These are phyloP conservation scores for Acanthornis magna DNA, from an alignment of 2,797 vertebrate genomes.

Conservation along the genomic window DNA sequence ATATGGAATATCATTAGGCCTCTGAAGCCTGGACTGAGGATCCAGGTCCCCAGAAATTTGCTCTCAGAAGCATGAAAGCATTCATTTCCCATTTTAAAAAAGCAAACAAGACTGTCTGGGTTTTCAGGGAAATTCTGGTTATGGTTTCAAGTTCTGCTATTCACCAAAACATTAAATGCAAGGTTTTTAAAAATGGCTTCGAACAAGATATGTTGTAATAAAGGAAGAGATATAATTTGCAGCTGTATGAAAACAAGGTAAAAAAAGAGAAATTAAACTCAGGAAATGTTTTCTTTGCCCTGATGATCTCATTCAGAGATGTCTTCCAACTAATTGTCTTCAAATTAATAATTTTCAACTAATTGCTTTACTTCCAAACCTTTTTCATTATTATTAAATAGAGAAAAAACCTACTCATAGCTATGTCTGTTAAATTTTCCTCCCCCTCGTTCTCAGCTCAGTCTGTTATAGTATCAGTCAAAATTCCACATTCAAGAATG, in stretches of 20 bases:
- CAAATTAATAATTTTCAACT: neutral
- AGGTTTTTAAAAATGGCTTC: neutral
- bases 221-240: neutral
- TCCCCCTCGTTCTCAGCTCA: neutral
- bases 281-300: neutral
- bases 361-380: neutral
- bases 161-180: neutral
- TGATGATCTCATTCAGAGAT: neutral
- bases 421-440: neutral
- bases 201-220: neutral
- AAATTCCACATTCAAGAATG: neutral
- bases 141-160: neutral
- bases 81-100: neutral
- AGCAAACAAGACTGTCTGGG: neutral
- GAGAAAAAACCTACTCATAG: neutral
- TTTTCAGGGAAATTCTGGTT: neutral
- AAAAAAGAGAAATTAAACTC: neutral
- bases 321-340: neutral
- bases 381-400: neutral
- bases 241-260: neutral
- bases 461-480: neutral
- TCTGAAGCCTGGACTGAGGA: neutral
- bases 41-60: neutral
- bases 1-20: neutral
- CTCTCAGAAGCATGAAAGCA: neutral